These are phyloP conservation scores for Epizoanthus stellaris DNA, from an alignment of 92 coral and sea anemone species.

Conservation along the genomic window DNA sequence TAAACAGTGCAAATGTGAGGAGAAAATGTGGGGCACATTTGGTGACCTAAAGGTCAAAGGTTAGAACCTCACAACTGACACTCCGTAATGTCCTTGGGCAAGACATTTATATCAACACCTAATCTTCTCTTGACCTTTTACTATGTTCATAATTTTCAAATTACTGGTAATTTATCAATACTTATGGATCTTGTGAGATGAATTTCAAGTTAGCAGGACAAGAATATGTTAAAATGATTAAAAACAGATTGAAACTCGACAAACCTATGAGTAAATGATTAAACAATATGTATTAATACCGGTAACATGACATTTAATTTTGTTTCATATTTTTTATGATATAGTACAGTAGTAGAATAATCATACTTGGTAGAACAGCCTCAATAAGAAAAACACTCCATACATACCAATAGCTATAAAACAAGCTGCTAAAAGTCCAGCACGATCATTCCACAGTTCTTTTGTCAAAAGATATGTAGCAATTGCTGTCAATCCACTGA, in stretches of 20 bases:
- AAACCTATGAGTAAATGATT: too few species aligned
- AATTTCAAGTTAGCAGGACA: too few species aligned
- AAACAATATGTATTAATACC: too few species aligned
- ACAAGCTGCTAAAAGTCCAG: constrained; percentile 99
- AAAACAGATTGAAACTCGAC: not conserved
- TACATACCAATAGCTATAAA: constrained; percentile 93
- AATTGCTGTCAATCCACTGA: constrained; percentile 96
- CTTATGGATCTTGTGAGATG: too few species aligned
- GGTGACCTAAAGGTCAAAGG: not conserved
- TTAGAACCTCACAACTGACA: too few species aligned
- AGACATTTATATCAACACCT: too few species aligned
- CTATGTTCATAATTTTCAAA: not conserved
- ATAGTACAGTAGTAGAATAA: too few species aligned
- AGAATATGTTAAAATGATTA: not conserved
- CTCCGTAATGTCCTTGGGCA: too few species aligned
- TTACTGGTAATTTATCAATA: too few species aligned
- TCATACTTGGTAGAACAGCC: not conserved
- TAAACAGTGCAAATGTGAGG: not conserved
- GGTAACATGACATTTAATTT: too few species aligned
- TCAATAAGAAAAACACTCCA: not conserved
- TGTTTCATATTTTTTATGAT: too few species aligned
- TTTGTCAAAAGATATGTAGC: constrained; percentile 95
- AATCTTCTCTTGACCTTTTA: not conserved
- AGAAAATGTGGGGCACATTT: not conserved
- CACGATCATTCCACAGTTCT: constrained; percentile 98